Percentiles rank a stretch among this genome's conserved stretches.
Evolutionary conservation across 2,888 invertebrate species (phyloP).

Genomic region (Lasioglossum malachurum): DNA sequence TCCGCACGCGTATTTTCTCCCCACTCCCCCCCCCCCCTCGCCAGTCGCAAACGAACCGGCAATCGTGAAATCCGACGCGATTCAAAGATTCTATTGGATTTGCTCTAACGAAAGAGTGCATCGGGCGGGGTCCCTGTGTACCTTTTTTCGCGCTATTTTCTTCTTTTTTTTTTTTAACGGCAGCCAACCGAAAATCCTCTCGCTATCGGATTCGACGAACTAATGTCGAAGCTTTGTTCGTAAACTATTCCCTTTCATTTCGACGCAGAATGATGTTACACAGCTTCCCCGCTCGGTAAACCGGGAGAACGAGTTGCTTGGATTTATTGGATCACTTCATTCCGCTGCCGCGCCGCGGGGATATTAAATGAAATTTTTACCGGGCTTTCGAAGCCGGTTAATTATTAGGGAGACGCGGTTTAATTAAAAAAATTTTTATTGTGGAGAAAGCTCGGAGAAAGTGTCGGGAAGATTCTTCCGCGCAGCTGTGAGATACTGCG

Average conservation of each 20-base stretch:
- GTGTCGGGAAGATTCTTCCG: neutral
- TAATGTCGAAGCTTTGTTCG: neutral
- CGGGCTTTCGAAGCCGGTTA: neutral
- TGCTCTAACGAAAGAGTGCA: conserved; percentile 7
- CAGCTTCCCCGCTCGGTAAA: neutral
- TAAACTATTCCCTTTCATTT: conserved; percentile 5
- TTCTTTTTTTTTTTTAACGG: neutral
- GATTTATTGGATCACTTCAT: neutral
- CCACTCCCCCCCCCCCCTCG: neutral
- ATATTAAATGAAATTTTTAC: conserved; percentile 8
- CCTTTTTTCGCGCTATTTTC: neutral
- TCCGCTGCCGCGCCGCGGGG: neutral
- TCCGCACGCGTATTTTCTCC: conserved; percentile 3
- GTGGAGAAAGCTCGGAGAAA: neutral
- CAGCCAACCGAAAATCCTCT: neutral
- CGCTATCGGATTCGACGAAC: neutral
- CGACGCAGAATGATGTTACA: neutral
- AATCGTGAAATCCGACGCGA: conserved; percentile 27
- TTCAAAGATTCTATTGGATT: conserved; percentile 30
- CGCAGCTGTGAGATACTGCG: neutral
- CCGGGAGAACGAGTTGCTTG: neutral
- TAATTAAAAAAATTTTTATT: neutral
- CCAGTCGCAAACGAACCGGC: conserved; percentile 13
- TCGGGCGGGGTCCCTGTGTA: neutral
- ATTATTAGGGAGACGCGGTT: neutral